A percentile compares a stretch with the other conserved stretches of the same genome.
Evolutionary conservation across 92 coral and sea anemone species (phyloP).

Genomic region (Parazoanthus atlanticus): DNA sequence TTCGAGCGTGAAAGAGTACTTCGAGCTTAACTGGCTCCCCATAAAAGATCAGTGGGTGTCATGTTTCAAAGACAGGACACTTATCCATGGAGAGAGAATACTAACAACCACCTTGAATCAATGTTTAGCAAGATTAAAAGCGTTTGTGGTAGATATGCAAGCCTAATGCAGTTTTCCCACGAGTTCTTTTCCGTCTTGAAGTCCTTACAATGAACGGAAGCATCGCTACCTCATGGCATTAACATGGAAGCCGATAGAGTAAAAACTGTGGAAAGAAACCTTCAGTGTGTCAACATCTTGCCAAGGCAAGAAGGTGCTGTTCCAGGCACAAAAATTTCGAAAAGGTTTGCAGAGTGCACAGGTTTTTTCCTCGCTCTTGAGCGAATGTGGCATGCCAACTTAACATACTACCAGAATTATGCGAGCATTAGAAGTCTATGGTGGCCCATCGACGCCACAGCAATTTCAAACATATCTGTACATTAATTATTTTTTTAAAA

Average conservation of each 20-base stretch:
- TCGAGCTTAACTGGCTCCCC: slow-evolving; percentile 20
- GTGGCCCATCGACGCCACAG: too few relatives aligned
- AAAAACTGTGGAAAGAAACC: slow-evolving; percentile 24
- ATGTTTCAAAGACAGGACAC: slow-evolving; percentile 32
- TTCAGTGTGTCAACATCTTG: slow-evolving; percentile 24
- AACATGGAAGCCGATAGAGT: slow-evolving; percentile 41
- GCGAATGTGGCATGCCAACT: slow-evolving; percentile 67
- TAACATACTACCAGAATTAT: slow-evolving; percentile 30
- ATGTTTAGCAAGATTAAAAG: slow-evolving; percentile 63
- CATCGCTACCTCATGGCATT: slow-evolving; percentile 63
- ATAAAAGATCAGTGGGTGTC: slow-evolving; percentile 43
- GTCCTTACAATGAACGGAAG: slow-evolving; percentile 54
- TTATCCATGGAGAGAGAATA: slow-evolving; percentile 24
- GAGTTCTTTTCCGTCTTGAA: slow-evolving; percentile 52
- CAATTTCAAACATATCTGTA: too few relatives aligned
- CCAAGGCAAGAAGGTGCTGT: slow-evolving; percentile 16
- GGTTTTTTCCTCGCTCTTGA: slow-evolving; percentile 55
- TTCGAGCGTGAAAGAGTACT: background rate
- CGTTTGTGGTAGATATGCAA: slow-evolving; percentile 57
- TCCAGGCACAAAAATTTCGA: slow-evolving; percentile 60
- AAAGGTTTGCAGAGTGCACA: slow-evolving; percentile 58
- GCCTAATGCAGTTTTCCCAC: slow-evolving; percentile 54
- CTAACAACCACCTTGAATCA: slow-evolving; percentile 62
- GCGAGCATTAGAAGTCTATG: slow-evolving; percentile 45
- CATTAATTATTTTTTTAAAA: too few relatives aligned